These are phyloP conservation scores for Marisa cornuarietis DNA, from an alignment of 1,140 invertebrate species.

Conservation along the genomic window DNA sequence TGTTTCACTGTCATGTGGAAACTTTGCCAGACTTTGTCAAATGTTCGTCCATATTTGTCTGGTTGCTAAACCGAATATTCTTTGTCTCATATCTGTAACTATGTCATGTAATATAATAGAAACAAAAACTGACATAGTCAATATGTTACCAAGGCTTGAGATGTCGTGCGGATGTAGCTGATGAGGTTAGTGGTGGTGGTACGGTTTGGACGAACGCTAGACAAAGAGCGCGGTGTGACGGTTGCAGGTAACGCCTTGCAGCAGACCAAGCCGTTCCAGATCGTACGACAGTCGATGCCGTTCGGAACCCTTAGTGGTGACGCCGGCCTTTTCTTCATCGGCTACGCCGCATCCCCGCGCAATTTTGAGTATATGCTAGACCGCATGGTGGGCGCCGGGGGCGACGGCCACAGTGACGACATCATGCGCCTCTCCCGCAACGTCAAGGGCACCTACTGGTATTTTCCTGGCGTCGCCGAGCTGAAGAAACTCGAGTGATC, in stretches of 20 bases:
- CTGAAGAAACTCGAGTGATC: slow-evolving; percentile 52
- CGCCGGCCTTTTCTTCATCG: slow-evolving; percentile 62
- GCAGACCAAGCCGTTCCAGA: slow-evolving; percentile 52
- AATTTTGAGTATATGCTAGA: slow-evolving; percentile 62
- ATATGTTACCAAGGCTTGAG: no score
- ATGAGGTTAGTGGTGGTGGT: no score
- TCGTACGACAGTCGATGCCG: slow-evolving; percentile 61
- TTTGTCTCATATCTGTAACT: no score
- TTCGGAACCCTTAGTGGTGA: slow-evolving; percentile 51
- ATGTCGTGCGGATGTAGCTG: no score
- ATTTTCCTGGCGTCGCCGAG: slow-evolving; percentile 60
- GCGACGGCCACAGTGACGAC: slow-evolving; percentile 52
- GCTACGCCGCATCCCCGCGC: slow-evolving; percentile 51
- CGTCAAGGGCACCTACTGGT: slow-evolving; percentile 63
- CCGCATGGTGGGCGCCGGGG: slow-evolving; percentile 58
- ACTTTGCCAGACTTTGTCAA: no score
- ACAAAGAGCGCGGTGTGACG: neutral
- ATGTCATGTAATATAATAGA: no score
- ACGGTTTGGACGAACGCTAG: no score
- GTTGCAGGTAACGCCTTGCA: slow-evolving; percentile 51
- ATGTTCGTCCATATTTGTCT: no score
- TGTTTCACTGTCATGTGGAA: no score
- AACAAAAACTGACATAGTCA: no score
- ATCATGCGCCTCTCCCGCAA: slow-evolving; percentile 60
- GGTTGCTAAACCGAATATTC: no score